Percentiles rank a stretch among this genome's conserved stretches.
Conservation (phyloP, 2,797 vertebrate genomes). For the Protonibea diacanthus region DNA sequence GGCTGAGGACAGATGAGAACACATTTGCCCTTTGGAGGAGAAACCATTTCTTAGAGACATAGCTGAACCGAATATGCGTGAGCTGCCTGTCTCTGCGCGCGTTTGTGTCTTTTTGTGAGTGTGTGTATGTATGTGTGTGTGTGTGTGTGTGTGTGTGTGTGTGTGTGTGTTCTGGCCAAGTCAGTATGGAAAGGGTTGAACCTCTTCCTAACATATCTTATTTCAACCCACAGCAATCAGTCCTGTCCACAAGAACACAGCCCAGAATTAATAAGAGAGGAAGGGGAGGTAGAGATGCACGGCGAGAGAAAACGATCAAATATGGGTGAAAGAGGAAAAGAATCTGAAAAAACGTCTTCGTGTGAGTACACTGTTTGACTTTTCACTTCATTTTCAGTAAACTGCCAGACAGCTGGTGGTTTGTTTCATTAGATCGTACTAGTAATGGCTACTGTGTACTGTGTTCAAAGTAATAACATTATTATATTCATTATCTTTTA, state of each 20-base stretch:
- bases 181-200: conserved; percentile 73
- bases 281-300: conserved; percentile 49
- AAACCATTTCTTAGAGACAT: conserved; percentile 61
- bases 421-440: neutral
- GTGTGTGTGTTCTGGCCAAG: conserved; percentile 70
- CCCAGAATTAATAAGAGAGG: conserved; percentile 77
- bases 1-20: conserved; percentile 72
- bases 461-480: neutral
- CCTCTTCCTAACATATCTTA: conserved; percentile 74
- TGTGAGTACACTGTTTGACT: conserved; percentile 10
- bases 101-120: conserved; percentile 35
- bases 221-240: conserved; percentile 82
- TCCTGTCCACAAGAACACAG: conserved; percentile 76
- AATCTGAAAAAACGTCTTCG: conserved; percentile 6
- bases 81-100: conserved; percentile 47
- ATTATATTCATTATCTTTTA: neutral
- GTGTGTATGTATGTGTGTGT: neutral
- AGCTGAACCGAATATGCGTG: conserved; percentile 55
- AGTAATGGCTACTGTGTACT: neutral
- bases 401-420: conserved; percentile 30
- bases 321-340: conserved; percentile 45
- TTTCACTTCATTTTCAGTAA: neutral
- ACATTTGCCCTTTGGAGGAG: conserved; percentile 58
- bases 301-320: conserved; percentile 48
- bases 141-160: conserved; percentile 36